phyloP scores from a whole-genome alignment of 2,113 vertebrate genomes.

The Mus spicilegus region DNA sequence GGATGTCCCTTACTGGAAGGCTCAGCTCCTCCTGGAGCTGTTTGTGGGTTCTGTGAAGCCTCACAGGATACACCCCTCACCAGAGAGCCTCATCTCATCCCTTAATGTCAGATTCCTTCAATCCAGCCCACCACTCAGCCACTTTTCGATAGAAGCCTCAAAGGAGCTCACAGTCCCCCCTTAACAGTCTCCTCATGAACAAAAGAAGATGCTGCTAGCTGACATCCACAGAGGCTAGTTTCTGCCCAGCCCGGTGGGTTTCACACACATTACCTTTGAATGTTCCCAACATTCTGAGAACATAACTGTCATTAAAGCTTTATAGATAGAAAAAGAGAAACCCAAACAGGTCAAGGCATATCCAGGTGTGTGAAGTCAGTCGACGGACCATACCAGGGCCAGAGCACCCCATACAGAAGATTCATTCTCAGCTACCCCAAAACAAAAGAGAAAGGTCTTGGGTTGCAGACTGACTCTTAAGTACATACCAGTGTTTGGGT shows the following conservation, averaged over 20 bases:
- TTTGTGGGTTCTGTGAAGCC: background rate
- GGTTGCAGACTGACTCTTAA: rapidly evolving
- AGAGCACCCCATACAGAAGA: rapidly evolving
- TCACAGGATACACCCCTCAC: background rate
- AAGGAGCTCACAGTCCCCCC: too few species aligned
- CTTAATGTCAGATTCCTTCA: background rate
- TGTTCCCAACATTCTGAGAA: too few species aligned
- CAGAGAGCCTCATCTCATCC: too few species aligned
- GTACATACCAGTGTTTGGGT: background rate
- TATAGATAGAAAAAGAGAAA: background rate
- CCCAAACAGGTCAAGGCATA: too few species aligned
- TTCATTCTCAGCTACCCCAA: background rate
- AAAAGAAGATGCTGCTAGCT: background rate
- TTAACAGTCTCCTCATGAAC: background rate
- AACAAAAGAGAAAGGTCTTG: rapidly evolving
- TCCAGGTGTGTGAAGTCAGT: rapidly evolving
- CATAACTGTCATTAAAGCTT: background rate
- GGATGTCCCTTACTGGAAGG: rapidly evolving
- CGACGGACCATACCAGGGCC: too few species aligned
- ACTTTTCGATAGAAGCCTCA: background rate
- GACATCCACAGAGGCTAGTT: rapidly evolving
- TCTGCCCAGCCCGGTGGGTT: rapidly evolving
- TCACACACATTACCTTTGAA: rapidly evolving
- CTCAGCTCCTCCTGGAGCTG: rapidly evolving
- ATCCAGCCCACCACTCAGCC: rapidly evolving